A percentile compares a stretch with the other conserved stretches of the same genome.
Conservation (phyloP, 2,888 invertebrate species). For the Mythimna pallens region DNA sequence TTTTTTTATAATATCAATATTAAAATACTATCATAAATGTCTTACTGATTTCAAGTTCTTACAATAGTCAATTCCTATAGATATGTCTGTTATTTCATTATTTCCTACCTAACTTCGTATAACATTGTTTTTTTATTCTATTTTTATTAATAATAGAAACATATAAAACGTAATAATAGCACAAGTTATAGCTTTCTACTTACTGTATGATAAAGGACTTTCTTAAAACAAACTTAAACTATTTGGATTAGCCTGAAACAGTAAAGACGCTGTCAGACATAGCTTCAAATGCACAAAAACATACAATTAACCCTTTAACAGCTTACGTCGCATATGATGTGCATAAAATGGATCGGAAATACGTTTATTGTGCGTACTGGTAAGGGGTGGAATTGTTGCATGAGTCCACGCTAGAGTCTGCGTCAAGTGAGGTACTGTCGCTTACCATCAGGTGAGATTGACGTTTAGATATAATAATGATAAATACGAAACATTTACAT, state of each 20-base stretch:
- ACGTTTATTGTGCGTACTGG: too few relatives aligned
- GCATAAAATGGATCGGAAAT: too few relatives aligned
- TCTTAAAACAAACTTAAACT: background rate
- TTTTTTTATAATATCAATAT: background rate
- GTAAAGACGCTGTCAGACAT: background rate
- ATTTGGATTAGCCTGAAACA: conserved; percentile 15
- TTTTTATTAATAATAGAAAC: conserved; percentile 35
- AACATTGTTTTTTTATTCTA: conserved; percentile 36
- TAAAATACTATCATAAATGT: conserved; percentile 7
- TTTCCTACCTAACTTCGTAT: conserved; percentile 45
- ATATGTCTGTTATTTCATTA: conserved; percentile 41
- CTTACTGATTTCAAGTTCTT: conserved; percentile 18
- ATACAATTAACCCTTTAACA: too few relatives aligned
- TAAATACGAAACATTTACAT: too few relatives aligned
- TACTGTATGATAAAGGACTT: conserved; percentile 9
- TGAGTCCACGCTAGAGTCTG: too few relatives aligned
- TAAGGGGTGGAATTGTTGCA: too few relatives aligned
- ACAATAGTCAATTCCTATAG: conserved; percentile 45
- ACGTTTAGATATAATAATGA: too few relatives aligned
- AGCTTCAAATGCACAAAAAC: background rate
- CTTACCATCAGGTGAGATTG: too few relatives aligned
- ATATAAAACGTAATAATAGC: conserved; percentile 47
- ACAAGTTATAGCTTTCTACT: conserved; percentile 34
- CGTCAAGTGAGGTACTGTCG: too few relatives aligned
- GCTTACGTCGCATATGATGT: too few relatives aligned